These are phyloP conservation scores for Teinopalpus imperialis DNA, from an alignment of 2,888 invertebrate genomes.

Conservation along the genomic window DNA sequence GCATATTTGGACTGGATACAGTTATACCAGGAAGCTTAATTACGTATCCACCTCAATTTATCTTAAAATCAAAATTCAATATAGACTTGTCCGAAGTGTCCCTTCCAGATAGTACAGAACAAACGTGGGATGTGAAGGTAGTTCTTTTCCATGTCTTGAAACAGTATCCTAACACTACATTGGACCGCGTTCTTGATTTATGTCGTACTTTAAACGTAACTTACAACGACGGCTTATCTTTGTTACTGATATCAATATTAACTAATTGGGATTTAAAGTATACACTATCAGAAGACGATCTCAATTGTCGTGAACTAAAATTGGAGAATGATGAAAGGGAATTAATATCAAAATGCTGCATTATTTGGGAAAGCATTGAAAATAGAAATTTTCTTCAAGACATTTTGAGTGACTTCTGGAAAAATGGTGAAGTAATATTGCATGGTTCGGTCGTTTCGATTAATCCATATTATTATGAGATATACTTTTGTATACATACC, in stretches of 20 bases:
- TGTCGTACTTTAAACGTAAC: constrained; percentile 63
- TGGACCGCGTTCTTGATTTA: constrained; percentile 56
- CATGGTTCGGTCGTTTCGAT: constrained; percentile 67
- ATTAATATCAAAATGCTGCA: constrained; percentile 52
- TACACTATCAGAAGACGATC: constrained; percentile 53
- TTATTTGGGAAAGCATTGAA: constrained; percentile 68
- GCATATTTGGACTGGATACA: constrained; percentile 50
- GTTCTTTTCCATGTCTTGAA: constrained; percentile 67
- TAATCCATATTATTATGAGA: constrained; percentile 76
- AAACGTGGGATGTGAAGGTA: constrained; percentile 74
- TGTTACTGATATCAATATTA: constrained; percentile 64
- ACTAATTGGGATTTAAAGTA: constrained; percentile 69
- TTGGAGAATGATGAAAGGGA: constrained; percentile 53
- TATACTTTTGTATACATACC: constrained; percentile 66
- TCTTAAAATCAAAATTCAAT: constrained; percentile 67
- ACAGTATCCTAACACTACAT: constrained; percentile 55
- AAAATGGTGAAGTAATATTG: constrained; percentile 71
- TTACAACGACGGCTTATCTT: constrained; percentile 63
- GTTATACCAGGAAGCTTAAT: constrained; percentile 49
- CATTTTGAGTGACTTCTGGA: constrained; percentile 71
- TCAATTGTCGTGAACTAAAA: constrained; percentile 51
- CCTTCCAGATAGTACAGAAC: constrained; percentile 67
- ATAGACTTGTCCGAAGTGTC: constrained; percentile 67
- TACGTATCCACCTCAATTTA: constrained; percentile 62
- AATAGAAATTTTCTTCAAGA: constrained; percentile 64